Conservation (phyloP, 2,888 invertebrate species). For the Ormyrus thymus region DNA sequence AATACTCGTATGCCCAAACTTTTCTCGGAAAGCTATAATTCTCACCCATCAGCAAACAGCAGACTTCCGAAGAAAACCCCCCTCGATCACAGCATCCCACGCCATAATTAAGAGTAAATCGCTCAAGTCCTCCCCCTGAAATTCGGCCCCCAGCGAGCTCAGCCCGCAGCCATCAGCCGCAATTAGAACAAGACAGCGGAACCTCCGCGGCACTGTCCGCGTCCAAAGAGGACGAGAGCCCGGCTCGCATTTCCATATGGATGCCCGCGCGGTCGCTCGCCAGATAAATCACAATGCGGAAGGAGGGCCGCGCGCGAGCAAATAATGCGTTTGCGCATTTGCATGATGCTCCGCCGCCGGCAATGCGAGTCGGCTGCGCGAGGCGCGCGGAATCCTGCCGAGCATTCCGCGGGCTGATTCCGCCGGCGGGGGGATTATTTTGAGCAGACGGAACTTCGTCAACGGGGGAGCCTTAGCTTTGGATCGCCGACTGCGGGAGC, state of each 20-base stretch:
- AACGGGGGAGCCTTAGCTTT: too few relatives aligned
- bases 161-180: background rate
- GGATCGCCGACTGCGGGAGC: too few relatives aligned
- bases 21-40: too few relatives aligned
- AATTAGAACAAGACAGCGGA: slow-evolving; percentile 17
- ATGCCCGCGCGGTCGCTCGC: slow-evolving; percentile 51
- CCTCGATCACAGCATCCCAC: background rate
- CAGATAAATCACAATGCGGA: slow-evolving; percentile 51
- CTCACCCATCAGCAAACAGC: background rate
- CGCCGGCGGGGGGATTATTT: too few relatives aligned
- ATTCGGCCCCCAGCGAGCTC: background rate
- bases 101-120: slow-evolving; percentile 38
- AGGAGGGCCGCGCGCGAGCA: slow-evolving; percentile 56
- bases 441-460: too few relatives aligned
- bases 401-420: too few relatives aligned
- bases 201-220: too few relatives aligned
- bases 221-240: background rate
- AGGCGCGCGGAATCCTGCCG: too few relatives aligned
- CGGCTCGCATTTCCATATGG: slow-evolving; percentile 62
- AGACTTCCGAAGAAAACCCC: background rate
- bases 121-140: background rate
- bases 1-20: too few relatives aligned
- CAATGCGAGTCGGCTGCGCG: slow-evolving; percentile 43
- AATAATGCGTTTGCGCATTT: slow-evolving; percentile 68
- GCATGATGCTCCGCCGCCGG: slow-evolving; percentile 59